Conservation (phyloP, 2,113 vertebrate species). For the Eira barbara region DNA sequence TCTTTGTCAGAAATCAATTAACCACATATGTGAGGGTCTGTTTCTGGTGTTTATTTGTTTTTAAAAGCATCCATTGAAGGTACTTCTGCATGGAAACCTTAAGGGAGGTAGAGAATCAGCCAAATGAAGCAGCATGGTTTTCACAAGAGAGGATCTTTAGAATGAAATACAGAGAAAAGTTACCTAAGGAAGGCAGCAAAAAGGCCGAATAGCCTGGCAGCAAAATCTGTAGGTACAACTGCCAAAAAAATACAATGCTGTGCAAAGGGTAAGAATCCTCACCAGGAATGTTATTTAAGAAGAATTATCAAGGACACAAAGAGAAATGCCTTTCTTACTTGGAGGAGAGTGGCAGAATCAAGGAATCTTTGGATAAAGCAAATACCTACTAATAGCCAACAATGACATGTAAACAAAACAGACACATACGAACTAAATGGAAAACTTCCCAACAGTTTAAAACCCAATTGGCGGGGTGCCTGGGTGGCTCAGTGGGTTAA, state of each 20-base stretch:
- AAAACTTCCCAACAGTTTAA: background rate
- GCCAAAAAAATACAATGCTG: background rate
- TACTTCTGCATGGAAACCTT: background rate
- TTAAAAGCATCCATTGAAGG: conserved; percentile 10
- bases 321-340: conserved; percentile 40
- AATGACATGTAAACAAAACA: background rate
- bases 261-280: background rate
- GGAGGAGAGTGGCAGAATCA: background rate
- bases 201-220: background rate
- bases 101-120: background rate
- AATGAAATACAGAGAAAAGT: background rate
- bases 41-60: conserved; percentile 42
- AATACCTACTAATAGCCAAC: background rate
- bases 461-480: background rate
- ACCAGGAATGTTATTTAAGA: background rate
- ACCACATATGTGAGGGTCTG: background rate
- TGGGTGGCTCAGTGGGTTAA: too few relatives aligned
- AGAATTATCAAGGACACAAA: conserved; percentile 3
- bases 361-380: conserved; percentile 5
- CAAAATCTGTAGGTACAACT: background rate
- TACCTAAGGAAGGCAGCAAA: background rate
- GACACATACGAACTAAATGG: background rate
- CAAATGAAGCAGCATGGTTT: conserved; percentile 41
- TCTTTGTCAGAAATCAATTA: conserved; percentile 8
- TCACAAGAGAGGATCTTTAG: conserved; percentile 29